These are phyloP conservation scores for Buathra laborator DNA, from an alignment of 2,888 invertebrate genomes.

Conservation along the genomic window DNA sequence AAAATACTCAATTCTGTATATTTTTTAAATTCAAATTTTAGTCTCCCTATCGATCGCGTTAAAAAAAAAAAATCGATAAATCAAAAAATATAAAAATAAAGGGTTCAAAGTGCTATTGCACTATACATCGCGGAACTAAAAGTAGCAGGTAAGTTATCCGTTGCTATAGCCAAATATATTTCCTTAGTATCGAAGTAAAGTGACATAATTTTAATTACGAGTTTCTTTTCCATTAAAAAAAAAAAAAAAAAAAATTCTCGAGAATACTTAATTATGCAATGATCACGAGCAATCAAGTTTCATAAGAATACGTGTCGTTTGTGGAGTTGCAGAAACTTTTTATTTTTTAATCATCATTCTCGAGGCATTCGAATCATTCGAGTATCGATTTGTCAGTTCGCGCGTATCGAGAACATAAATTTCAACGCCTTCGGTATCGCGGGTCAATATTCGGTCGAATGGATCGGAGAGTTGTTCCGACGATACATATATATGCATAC, in stretches of 20 bases:
- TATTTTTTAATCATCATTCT: not conserved
- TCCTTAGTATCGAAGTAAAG: too few species aligned
- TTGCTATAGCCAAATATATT: too few species aligned
- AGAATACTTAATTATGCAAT: not conserved
- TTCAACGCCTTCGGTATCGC: conserved; percentile 4
- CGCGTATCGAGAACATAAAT: conserved; percentile 6
- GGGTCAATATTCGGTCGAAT: conserved; percentile 15
- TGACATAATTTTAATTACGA: too few species aligned
- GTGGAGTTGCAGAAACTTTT: not conserved
- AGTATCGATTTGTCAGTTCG: not conserved
- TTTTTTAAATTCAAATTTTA: too few species aligned
- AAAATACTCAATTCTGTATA: too few species aligned
- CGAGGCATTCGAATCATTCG: not conserved
- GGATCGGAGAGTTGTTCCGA: not conserved
- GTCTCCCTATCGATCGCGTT: too few species aligned
- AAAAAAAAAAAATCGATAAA: too few species aligned
- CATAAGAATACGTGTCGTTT: not conserved
- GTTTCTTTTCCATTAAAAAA: too few species aligned
- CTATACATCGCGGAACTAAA: too few species aligned
- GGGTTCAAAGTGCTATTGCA: too few species aligned
- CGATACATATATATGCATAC: conserved; percentile 25
- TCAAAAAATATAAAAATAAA: too few species aligned
- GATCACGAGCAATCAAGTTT: not conserved
- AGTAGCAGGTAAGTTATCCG: too few species aligned
- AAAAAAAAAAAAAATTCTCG: not conserved